Evolutionary conservation across 37 sponge, comb jelly and placozoan genomes (phyloP).

Genomic region (Petrosia ficiformis): DNA sequence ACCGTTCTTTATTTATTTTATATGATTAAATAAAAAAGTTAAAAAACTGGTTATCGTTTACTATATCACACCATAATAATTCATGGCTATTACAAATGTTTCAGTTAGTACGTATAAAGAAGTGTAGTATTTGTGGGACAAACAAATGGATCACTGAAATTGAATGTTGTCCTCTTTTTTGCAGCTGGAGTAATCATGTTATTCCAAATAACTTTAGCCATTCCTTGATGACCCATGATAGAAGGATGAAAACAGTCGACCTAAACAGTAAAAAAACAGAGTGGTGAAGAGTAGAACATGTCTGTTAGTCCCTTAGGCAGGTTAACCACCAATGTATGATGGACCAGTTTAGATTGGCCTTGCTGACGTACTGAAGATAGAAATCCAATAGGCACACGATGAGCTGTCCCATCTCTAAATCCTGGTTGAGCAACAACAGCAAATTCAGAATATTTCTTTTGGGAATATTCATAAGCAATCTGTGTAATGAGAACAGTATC

Average conservation of each 20-base stretch:
- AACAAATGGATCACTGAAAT: constrained; percentile 31
- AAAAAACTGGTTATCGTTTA: no score
- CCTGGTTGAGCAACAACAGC: constrained; percentile 74
- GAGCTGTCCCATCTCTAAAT: constrained; percentile 34
- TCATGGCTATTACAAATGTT: no score
- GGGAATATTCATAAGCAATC: constrained; percentile 34
- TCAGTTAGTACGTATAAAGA: constrained; percentile 52
- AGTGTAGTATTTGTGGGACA: constrained; percentile 69
- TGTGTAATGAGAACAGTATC: constrained; percentile 7
- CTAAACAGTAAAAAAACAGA: constrained; percentile 28
- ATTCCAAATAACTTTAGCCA: constrained; percentile 81
- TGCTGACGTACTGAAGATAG: constrained; percentile 68
- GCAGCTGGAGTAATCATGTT: constrained; percentile 76
- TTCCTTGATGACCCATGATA: constrained; percentile 56
- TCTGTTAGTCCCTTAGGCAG: no score
- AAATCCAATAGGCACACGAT: constrained; percentile 48
- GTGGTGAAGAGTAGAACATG: no score
- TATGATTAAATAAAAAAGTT: no score
- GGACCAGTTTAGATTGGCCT: no score
- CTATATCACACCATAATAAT: no score
- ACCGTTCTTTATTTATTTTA: no score
- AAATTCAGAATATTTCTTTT: constrained; percentile 64
- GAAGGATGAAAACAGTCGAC: constrained; percentile 86
- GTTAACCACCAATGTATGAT: no score
- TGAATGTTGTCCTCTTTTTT: constrained; percentile 43